Evolutionary conservation across 1,140 invertebrate species (phyloP).

Genomic region (Ephestia elutella): DNA sequence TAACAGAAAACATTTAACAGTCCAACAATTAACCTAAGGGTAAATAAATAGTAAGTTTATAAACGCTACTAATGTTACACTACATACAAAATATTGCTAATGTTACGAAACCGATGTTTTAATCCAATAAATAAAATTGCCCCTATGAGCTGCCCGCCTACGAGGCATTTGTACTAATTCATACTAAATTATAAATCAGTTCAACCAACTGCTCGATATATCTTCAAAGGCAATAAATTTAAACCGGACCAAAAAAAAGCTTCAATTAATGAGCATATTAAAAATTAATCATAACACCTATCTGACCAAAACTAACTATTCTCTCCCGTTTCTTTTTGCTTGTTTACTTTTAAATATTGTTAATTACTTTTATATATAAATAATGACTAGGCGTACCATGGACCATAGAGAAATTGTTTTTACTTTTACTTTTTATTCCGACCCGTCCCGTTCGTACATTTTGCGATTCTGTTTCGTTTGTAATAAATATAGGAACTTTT

Average conservation of each 20-base stretch:
- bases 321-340: slow-evolving; percentile 9
- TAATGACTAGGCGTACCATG: slow-evolving; percentile 70
- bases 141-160: slow-evolving; percentile 27
- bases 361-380: slow-evolving; percentile 58
- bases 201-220: slow-evolving; percentile 9
- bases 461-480: slow-evolving; percentile 27
- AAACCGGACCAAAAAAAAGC: slow-evolving; percentile 1
- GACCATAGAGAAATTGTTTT: slow-evolving; percentile 49
- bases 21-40: slow-evolving; percentile 38
- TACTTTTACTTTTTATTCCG: slow-evolving; percentile 31
- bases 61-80: slow-evolving; percentile 27
- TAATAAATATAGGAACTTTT: slow-evolving; percentile 68
- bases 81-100: slow-evolving; percentile 37
- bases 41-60: slow-evolving; percentile 33
- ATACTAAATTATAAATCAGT: slow-evolving; percentile 14
- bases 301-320: slow-evolving; percentile 16
- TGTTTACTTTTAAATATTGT: slow-evolving; percentile 42
- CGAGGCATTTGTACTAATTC: slow-evolving; percentile 51
- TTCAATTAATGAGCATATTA: slow-evolving; percentile 21
- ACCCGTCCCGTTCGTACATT: slow-evolving; percentile 25
- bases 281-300: slow-evolving; percentile 19
- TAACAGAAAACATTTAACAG: slow-evolving; percentile 38
- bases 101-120: slow-evolving; percentile 48
- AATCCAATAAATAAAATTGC: slow-evolving; percentile 14
- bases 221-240: slow-evolving; percentile 3